Percentiles rank a stretch among this genome's conserved stretches.
Conservation (phyloP, 2,888 invertebrate genomes). For the Cataglyphis albicans region DNA sequence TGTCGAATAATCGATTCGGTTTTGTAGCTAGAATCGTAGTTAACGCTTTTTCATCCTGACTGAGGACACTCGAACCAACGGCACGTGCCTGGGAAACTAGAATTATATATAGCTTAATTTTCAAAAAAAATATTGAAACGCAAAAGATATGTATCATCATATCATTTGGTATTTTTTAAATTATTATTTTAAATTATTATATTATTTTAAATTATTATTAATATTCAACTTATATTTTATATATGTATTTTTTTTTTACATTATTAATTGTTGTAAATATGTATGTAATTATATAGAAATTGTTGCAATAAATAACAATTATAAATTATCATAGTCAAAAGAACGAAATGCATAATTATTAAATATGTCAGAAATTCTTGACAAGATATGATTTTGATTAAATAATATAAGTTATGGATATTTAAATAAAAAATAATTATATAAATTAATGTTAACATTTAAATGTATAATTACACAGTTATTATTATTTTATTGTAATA, state of each 20-base stretch:
- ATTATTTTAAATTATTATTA: neutral
- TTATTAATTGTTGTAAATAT: neutral
- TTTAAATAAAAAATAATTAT: neutral
- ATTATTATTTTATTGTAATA: neutral
- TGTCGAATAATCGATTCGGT: constrained; percentile 48
- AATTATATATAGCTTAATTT: constrained; percentile 50
- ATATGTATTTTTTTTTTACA: neutral
- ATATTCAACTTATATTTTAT: neutral
- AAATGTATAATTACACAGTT: neutral
- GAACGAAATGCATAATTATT: neutral
- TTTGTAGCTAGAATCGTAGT: constrained; percentile 54
- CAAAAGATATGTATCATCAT: neutral
- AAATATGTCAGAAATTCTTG: neutral
- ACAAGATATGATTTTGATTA: neutral
- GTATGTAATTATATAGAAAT: neutral
- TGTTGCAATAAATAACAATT: constrained; percentile 1
- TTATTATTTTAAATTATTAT: no score
- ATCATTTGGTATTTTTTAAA: neutral
- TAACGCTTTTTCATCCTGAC: constrained; percentile 36
- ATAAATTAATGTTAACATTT: neutral
- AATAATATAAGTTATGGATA: neutral
- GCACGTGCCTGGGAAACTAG: constrained; percentile 64
- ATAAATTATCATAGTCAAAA: neutral
- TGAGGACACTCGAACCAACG: neutral
- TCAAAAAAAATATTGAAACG: neutral